phyloP scores from a whole-genome alignment of 2,797 vertebrate genomes.

The Accipiter minullus region DNA sequence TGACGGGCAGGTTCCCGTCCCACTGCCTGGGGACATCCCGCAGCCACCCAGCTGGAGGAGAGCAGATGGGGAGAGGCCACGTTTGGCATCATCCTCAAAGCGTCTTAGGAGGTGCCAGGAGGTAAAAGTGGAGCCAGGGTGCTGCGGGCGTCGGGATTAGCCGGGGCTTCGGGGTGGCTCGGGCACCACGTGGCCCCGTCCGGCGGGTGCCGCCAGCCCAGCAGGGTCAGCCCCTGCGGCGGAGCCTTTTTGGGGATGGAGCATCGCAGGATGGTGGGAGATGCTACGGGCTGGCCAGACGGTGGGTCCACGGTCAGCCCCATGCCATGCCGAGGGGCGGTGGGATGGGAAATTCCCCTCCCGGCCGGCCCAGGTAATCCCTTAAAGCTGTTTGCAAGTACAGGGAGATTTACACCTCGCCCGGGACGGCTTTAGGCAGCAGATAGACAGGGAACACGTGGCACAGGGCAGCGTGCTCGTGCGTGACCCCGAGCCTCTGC shows the following conservation, averaged over 20 bases:
- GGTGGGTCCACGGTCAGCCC: neutral
- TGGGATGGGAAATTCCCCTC: neutral
- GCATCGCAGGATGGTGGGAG: fast-evolving
- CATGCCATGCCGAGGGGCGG: fast-evolving
- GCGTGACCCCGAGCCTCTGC: neutral
- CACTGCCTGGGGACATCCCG: neutral
- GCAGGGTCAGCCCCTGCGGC: neutral
- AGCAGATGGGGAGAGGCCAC: conserved; percentile 38
- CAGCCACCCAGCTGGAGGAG: neutral
- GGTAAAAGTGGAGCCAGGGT: conserved; percentile 38
- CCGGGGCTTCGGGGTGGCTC: fast-evolving
- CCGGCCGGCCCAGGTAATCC: neutral
- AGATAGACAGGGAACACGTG: neutral
- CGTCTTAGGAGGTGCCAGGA: conserved; percentile 48
- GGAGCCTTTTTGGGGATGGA: neutral
- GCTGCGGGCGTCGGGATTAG: neutral
- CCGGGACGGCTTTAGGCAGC: neutral
- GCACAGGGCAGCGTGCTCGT: neutral
- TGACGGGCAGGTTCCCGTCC: neutral
- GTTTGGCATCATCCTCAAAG: conserved; percentile 23
- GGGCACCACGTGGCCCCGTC: fast-evolving
- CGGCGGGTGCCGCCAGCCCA: neutral
- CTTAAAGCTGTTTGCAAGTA: conserved; percentile 2
- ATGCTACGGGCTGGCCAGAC: fast-evolving
- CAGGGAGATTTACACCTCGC: neutral